Percentiles rank a stretch among this genome's conserved stretches.
Evolutionary conservation across 2,113 vertebrate genomes (phyloP).

Genomic region (Dicaeum eximium): DNA sequence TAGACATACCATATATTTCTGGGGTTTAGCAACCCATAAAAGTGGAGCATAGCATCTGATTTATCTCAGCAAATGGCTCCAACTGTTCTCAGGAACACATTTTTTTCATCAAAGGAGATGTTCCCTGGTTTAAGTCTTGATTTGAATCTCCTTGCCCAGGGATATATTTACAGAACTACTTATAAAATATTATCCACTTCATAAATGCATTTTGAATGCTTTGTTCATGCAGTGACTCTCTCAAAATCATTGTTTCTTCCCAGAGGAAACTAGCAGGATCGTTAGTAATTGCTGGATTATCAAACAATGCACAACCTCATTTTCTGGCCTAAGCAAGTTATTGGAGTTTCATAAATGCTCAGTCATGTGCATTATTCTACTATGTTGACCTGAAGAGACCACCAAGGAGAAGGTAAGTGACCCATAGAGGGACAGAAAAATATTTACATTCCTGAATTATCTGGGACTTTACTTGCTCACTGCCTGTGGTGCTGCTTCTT

Average conservation of each 20-base stretch:
- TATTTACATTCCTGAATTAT: not conserved
- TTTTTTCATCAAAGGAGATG: slow-evolving; percentile 33
- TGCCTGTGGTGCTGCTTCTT: not conserved
- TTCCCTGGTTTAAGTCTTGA: not conserved
- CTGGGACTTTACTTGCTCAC: not conserved
- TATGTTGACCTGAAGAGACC: not conserved
- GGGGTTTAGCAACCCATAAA: slow-evolving; percentile 46
- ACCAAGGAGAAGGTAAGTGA: not conserved
- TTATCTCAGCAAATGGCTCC: slow-evolving; percentile 42
- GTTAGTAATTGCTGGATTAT: slow-evolving; percentile 22
- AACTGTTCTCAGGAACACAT: slow-evolving; percentile 3
- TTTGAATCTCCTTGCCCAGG: slow-evolving; percentile 12
- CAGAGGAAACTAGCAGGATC: not conserved
- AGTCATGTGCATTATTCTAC: not conserved
- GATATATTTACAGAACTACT: slow-evolving; percentile 31
- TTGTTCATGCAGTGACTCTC: slow-evolving; percentile 27
- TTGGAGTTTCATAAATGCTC: not conserved
- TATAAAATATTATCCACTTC: not conserved
- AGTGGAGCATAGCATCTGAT: slow-evolving; percentile 30
- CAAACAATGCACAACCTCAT: slow-evolving; percentile 1
- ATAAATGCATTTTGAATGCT: not conserved
- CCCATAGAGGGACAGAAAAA: not conserved
- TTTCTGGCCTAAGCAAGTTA: not conserved
- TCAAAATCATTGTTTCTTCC: slow-evolving; percentile 18
- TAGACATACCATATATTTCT: slow-evolving; percentile 39